Evolutionary conservation across 2,888 invertebrate genomes (phyloP).

Genomic region (Branchellion lobata): DNA sequence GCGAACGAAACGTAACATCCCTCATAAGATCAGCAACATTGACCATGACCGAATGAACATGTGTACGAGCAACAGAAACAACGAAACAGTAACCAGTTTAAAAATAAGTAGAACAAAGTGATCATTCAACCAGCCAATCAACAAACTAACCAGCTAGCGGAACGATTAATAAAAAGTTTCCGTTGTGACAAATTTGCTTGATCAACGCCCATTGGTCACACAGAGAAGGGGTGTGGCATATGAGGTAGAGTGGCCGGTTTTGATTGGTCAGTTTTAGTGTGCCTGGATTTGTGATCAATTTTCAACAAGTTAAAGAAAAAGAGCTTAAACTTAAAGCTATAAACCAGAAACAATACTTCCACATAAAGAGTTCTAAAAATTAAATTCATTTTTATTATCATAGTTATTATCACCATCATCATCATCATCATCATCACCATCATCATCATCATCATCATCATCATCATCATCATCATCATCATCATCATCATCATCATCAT

Average conservation of each 20-base stretch:
- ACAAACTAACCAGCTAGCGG: conserved; percentile 1
- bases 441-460: conserved; percentile 31
- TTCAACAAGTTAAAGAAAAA: too few relatives aligned
- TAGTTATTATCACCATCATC: background rate
- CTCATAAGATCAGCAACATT: too few relatives aligned
- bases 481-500: conserved; percentile 8
- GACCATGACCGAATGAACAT: too few relatives aligned
- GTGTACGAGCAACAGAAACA: too few relatives aligned
- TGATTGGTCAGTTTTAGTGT: conserved; percentile 1
- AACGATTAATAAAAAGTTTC: background rate
- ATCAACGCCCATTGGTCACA: conserved; percentile 11
- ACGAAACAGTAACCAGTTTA: too few relatives aligned
- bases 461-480: conserved; percentile 18
- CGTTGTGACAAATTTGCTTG: background rate
- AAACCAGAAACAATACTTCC: too few relatives aligned
- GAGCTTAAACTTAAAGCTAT: too few relatives aligned
- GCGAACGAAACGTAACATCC: too few relatives aligned
- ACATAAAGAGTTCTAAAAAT: too few relatives aligned
- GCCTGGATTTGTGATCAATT: background rate
- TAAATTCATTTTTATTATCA: too few relatives aligned
- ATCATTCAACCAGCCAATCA: background rate
- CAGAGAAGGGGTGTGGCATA: conserved; percentile 11
- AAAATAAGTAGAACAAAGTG: too few relatives aligned
- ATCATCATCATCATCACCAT: conserved; percentile 19
- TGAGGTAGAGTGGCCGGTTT: background rate